Evolutionary conservation across 2,113 vertebrate species (phyloP).

Genomic region (Tamias sibiricus): DNA sequence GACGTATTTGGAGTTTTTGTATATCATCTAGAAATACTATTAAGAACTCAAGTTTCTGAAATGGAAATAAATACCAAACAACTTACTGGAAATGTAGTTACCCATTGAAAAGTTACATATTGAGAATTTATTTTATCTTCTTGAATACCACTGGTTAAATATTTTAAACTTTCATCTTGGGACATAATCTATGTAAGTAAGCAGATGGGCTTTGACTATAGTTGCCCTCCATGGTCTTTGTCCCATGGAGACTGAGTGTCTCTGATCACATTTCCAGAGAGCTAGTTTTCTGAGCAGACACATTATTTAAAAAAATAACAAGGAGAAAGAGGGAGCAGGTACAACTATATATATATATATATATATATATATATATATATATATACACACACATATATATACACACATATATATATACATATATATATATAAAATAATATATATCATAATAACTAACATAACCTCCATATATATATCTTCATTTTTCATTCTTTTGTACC

Average conservation of each 20-base stretch:
- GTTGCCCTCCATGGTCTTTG: neutral
- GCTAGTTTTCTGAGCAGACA: slow-evolving; percentile 13
- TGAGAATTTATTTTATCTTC: slow-evolving; percentile 62
- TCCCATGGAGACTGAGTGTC: slow-evolving; percentile 46
- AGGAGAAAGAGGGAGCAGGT: too few species aligned
- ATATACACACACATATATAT: too few species aligned
- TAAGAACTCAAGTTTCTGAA: slow-evolving; percentile 54
- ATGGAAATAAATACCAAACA: slow-evolving; percentile 48
- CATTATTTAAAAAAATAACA: too few species aligned
- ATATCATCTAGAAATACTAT: slow-evolving; percentile 47
- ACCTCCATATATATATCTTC: too few species aligned
- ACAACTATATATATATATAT: too few species aligned
- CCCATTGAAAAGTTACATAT: slow-evolving; percentile 32
- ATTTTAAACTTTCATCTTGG: slow-evolving; percentile 43
- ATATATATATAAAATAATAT: too few species aligned
- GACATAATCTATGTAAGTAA: slow-evolving; percentile 14
- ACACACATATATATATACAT: too few species aligned
- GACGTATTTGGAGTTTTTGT: slow-evolving; percentile 72
- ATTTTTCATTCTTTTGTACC: neutral
- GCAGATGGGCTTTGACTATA: neutral
- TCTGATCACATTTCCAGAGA: slow-evolving; percentile 37
- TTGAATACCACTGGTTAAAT: neutral
- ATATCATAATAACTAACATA: too few species aligned
- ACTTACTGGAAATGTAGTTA: slow-evolving; percentile 46
- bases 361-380: too few species aligned